phyloP scores from a whole-genome alignment of 2,797 vertebrate species.

The Syncerus caffer region DNA sequence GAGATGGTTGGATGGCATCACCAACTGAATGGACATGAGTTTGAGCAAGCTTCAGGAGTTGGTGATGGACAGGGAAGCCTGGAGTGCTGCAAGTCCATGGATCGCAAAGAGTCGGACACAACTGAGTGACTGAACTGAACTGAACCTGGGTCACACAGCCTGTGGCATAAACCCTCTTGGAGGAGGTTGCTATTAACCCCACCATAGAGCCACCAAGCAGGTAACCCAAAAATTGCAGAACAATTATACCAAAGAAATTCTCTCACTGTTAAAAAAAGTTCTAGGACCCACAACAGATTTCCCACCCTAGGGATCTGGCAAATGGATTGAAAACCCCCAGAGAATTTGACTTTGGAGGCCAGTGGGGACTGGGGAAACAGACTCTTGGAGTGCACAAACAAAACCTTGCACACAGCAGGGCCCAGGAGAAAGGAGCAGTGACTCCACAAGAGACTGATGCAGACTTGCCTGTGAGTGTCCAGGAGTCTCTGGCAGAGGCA shows the following conservation, averaged over 20 bases:
- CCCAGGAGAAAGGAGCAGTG: not conserved
- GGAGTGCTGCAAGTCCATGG: not conserved
- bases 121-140: not conserved
- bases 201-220: not conserved
- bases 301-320: not conserved
- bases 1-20: not conserved
- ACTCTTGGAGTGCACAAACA: not conserved
- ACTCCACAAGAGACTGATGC: not conserved
- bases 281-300: not conserved
- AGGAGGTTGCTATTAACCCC: not conserved
- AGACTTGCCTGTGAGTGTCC: not conserved
- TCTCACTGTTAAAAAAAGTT: not conserved
- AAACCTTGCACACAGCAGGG: not conserved
- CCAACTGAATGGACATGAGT: not conserved
- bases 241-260: not conserved
- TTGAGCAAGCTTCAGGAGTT: not conserved
- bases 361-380: not conserved
- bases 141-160: not conserved
- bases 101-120: accelerated
- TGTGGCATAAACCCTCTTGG: not conserved
- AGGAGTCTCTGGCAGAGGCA: not conserved
- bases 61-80: not conserved
- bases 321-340: not conserved
- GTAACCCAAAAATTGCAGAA: not conserved
- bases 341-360: not conserved